Percentiles rank a stretch among this genome's conserved stretches.
phyloP scores from a whole-genome alignment of 2,888 invertebrate species.

The Trilocha varians region DNA sequence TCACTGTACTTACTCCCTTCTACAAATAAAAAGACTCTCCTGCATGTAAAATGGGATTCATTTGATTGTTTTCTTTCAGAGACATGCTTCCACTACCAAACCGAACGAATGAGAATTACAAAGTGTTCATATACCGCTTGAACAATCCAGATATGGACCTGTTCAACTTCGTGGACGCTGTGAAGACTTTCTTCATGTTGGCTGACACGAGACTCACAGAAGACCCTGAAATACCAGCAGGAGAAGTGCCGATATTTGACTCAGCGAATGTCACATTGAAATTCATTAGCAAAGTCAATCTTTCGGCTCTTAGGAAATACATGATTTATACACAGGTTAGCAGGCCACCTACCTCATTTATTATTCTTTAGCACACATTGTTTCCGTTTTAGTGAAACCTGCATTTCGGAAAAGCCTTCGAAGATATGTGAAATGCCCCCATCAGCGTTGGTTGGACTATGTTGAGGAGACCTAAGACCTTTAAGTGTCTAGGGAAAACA shows the following conservation, averaged over 20 bases:
- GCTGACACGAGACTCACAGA: slow-evolving; percentile 79
- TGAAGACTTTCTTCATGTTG: slow-evolving; percentile 82
- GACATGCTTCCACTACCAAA: slow-evolving; percentile 80
- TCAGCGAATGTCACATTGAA: slow-evolving; percentile 76
- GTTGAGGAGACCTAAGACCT: too few species aligned
- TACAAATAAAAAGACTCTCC: too few species aligned
- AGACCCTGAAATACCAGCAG: slow-evolving; percentile 74
- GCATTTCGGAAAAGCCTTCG: too few species aligned
- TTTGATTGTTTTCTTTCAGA: slow-evolving; percentile 49
- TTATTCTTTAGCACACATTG: too few species aligned
- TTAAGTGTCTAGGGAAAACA: too few species aligned
- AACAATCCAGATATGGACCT: slow-evolving; percentile 75
- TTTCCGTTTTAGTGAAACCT: too few species aligned
- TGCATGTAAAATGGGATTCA: too few species aligned
- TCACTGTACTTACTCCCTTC: too few species aligned
- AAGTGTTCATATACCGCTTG: slow-evolving; percentile 77
- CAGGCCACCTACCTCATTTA: too few species aligned
- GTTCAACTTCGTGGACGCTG: slow-evolving; percentile 77
- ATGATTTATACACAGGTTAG: slow-evolving; percentile 80
- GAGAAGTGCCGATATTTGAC: slow-evolving; percentile 82
- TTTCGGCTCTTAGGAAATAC: slow-evolving; percentile 77
- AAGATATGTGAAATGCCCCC: too few species aligned
- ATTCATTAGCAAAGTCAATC: slow-evolving; percentile 76
- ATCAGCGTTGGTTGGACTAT: too few species aligned
- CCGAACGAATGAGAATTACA: slow-evolving; percentile 77